Percentiles rank a stretch among this genome's conserved stretches.
phyloP scores from a whole-genome alignment of 2,113 vertebrate genomes.

The Zosterops lateralis region DNA sequence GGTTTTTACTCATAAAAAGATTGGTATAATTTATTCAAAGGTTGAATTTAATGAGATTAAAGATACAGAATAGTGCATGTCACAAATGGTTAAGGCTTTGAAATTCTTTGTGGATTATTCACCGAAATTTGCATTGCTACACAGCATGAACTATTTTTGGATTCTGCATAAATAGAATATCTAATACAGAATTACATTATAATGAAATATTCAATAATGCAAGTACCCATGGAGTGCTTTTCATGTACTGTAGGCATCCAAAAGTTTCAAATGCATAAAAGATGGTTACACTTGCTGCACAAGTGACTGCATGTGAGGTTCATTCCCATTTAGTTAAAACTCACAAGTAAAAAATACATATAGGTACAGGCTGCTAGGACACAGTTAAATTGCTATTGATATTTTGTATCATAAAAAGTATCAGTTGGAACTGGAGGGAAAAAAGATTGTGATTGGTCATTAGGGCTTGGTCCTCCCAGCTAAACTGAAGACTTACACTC shows the following conservation, averaged over 20 bases:
- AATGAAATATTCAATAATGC: slow-evolving; percentile 69
- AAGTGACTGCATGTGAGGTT: slow-evolving; percentile 30
- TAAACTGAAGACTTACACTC: neutral
- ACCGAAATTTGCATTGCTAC: slow-evolving; percentile 51
- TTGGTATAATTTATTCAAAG: neutral
- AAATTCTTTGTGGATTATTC: slow-evolving; percentile 59
- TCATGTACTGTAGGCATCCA: slow-evolving; percentile 40
- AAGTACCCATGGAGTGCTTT: slow-evolving; percentile 54
- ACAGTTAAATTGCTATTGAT: slow-evolving; percentile 23
- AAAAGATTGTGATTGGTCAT: neutral
- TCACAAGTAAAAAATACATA: neutral
- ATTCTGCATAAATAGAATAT: slow-evolving; percentile 64
- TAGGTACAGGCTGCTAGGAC: neutral
- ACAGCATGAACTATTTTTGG: slow-evolving; percentile 62
- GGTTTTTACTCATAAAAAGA: neutral
- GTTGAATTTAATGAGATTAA: neutral
- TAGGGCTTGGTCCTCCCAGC: neutral
- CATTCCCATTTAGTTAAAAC: slow-evolving; percentile 58
- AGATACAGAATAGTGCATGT: neutral
- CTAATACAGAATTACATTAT: slow-evolving; percentile 68
- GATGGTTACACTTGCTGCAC: slow-evolving; percentile 45
- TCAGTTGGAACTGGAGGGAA: neutral
- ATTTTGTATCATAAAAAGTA: neutral
- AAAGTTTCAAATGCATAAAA: slow-evolving; percentile 63
- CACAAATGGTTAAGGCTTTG: slow-evolving; percentile 62